Conservation (phyloP, 53 echinoderm and acorn worm genomes). For the Patiria pectinifera region DNA sequence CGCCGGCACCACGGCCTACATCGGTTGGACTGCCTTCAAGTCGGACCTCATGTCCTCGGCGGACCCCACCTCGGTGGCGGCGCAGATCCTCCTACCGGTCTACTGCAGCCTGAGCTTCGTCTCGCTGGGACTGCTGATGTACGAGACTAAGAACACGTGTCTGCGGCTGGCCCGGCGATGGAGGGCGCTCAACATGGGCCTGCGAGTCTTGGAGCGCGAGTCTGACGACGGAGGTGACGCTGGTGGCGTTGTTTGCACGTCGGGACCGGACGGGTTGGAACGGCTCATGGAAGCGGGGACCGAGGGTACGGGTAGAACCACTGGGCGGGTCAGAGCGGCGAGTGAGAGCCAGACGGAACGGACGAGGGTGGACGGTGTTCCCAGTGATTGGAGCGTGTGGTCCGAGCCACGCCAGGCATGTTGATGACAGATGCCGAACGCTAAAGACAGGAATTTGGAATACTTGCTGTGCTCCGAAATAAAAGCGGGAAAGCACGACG, state of each 20-base stretch:
- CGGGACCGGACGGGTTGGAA: neutral
- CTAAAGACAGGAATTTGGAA: no score
- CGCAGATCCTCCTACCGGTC: constrained; percentile 87
- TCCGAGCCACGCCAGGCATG: neutral
- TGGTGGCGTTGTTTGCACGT: neutral
- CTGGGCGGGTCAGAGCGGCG: neutral
- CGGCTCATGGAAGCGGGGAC: neutral
- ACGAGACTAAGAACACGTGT: constrained; percentile 73
- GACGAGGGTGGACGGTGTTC: neutral
- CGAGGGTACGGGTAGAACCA: neutral
- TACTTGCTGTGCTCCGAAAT: no score
- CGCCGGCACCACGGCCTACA: constrained; percentile 67
- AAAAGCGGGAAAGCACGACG: no score
- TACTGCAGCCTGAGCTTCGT: constrained; percentile 79
- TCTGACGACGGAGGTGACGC: neutral
- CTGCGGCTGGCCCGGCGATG: constrained; percentile 75
- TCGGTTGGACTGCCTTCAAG: constrained; percentile 68
- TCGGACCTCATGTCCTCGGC: constrained; percentile 49
- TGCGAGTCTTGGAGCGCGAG: constrained; percentile 32
- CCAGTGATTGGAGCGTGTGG: constrained; percentile 31
- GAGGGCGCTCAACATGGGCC: constrained; percentile 76
- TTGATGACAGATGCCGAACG: neutral
- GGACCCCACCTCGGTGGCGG: constrained; percentile 59
- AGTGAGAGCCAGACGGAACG: constrained; percentile 10
- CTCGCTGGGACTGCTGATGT: constrained; percentile 71